Base-by-base conservation (phyloP, 2,113 vertebrate genomes). In the Camelus dromedarius region DNA sequence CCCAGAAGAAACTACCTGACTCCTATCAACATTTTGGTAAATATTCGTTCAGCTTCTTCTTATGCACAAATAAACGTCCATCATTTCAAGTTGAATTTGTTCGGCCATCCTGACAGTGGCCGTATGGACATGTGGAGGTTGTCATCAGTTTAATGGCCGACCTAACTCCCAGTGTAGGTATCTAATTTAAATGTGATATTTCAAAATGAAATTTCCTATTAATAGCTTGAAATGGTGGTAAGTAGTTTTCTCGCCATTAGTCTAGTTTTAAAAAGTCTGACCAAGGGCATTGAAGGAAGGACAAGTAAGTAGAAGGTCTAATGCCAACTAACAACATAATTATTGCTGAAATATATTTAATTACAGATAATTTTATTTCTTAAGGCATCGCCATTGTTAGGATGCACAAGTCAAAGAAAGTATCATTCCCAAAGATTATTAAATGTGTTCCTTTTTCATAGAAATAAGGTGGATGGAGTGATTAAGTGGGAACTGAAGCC, bases 271-370 rank as follows among this genome's bases (percentile, higher is more conserved):
- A 67, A 69, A 67, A 50, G 0, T 77, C 22, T 97, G 56, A 91
- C 14, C 80, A 98, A 96, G 58, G 50, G 0, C 73, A 67, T 22
- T 86, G 35, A 95, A 96, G 32, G 92, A 67, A 81, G 79, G 56
- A 67, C 60, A 75, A 20, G 6, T 87, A 85, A 22, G 6, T 83
- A 66, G 28, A 69, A 95, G 32, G 13, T 82, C 18, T 70, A 52
- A 64, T 92, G 90, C 32, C 38, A 93, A 58, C 35, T 83, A 58
- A 67, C 60, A 96, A 83, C 9, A 26, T 89, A 92, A 73, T 80
- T 93, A 69, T 73, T 84, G 28, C 76, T 90, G 30, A 88, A 72
- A 70, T 93, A 56, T 76, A 89, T 92, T 94, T 96, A 93, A 56
- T 89, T 93, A 32, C 46, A 67, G 28, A 42, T 96, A 77, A 60